Evolutionary conservation across 2,888 invertebrate species (phyloP).

Genomic region (Lycophotia porphyrea): DNA sequence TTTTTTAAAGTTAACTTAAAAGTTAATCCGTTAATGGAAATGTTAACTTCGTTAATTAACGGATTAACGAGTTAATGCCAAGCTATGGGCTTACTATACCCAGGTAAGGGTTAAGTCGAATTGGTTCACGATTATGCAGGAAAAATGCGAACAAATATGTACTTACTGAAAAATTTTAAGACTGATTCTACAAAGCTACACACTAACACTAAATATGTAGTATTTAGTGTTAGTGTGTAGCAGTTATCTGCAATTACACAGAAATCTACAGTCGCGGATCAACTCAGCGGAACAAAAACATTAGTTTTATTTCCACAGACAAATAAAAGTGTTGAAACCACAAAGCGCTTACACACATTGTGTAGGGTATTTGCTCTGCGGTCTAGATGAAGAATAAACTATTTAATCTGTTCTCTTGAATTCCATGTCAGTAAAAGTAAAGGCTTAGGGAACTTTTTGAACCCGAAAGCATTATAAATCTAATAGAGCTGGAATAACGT

Average conservation of each 20-base stretch:
- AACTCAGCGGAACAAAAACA: constrained; percentile 32
- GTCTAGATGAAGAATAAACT: constrained; percentile 5
- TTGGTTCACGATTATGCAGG: neutral
- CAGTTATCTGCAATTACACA: constrained; percentile 24
- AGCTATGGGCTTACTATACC: too few relatives aligned
- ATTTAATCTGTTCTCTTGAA: neutral
- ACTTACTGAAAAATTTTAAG: neutral
- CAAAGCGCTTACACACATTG: constrained; percentile 15
- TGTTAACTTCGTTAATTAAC: too few relatives aligned
- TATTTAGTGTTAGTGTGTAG: too few relatives aligned
- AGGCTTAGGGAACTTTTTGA: neutral
- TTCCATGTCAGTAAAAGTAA: neutral
- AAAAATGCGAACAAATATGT: neutral
- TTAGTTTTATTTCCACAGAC: constrained; percentile 33
- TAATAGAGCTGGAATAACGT: neutral
- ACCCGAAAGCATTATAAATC: neutral
- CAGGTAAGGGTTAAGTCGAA: neutral
- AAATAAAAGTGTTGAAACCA: constrained; percentile 29
- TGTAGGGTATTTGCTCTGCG: constrained; percentile 25
- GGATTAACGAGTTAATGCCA: too few relatives aligned
- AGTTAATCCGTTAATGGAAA: too few relatives aligned
- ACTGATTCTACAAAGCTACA: constrained; percentile 12
- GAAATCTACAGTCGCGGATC: constrained; percentile 16
- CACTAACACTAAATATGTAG: neutral
- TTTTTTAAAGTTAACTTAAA: too few relatives aligned